phyloP scores from a whole-genome alignment of 2,113 vertebrate genomes.

The Brienomyrus brachyistius region DNA sequence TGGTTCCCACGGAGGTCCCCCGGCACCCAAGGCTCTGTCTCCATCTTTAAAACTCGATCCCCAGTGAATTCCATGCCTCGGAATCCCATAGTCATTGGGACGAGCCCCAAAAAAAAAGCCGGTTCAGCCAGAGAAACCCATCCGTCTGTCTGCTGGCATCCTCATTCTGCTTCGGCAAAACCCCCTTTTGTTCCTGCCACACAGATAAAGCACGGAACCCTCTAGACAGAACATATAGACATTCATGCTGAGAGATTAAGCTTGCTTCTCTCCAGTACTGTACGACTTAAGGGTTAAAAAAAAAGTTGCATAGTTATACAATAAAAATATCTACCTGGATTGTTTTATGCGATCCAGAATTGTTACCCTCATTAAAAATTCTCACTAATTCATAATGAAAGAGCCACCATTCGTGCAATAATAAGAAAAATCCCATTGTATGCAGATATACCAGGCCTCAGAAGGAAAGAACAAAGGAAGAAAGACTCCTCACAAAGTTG shows the following conservation, averaged over 20 bases:
- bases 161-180: neutral
- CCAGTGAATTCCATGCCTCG: neutral
- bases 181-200: neutral
- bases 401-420: constrained; percentile 9
- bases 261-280: neutral
- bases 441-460: neutral
- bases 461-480: neutral
- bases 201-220: neutral
- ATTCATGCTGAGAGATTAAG: neutral
- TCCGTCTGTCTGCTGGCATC: neutral
- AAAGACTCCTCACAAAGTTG: neutral
- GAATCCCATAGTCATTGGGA: neutral
- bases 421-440: neutral
- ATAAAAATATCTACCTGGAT: neutral
- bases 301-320: neutral
- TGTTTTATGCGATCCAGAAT: neutral
- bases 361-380: constrained; percentile 38
- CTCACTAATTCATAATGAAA: constrained; percentile 45
- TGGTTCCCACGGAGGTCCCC: neutral
- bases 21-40: neutral
- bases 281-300: neutral
- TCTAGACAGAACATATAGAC: neutral
- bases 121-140: neutral
- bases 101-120: neutral
- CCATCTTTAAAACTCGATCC: neutral